Evolutionary conservation across 2,888 invertebrate species (phyloP).

Genomic region (Beris chalybata): DNA sequence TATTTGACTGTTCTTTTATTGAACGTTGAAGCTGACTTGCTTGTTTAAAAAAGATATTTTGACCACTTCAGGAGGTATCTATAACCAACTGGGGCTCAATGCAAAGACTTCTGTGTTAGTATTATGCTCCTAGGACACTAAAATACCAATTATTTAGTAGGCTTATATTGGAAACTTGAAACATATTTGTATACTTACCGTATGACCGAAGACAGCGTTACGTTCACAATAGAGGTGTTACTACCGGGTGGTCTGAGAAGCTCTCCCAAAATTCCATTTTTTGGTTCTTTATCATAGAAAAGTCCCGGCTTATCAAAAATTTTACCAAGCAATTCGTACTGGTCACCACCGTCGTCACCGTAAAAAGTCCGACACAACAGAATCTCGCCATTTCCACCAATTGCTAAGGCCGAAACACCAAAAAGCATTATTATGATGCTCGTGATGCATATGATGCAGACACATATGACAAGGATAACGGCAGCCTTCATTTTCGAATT

Average conservation of each 20-base stretch:
- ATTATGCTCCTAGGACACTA: too few species aligned
- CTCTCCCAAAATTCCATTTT: slow-evolving; percentile 54
- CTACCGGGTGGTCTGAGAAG: slow-evolving; percentile 51
- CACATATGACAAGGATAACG: slow-evolving; percentile 50
- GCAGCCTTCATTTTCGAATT: slow-evolving; percentile 53
- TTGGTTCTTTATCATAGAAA: slow-evolving; percentile 59
- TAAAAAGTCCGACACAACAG: slow-evolving; percentile 74
- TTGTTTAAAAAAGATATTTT: too few species aligned
- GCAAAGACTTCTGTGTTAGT: too few species aligned
- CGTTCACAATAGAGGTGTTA: slow-evolving; percentile 53
- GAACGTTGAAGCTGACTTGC: too few species aligned
- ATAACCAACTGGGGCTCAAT: too few species aligned
- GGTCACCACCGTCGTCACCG: slow-evolving; percentile 53
- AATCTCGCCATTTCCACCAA: slow-evolving; percentile 56
- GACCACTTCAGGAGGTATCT: too few species aligned
- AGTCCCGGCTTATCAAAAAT: slow-evolving; percentile 70
- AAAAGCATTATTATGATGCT: slow-evolving; percentile 52
- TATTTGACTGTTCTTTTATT: too few species aligned
- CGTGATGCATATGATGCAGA: slow-evolving; percentile 50
- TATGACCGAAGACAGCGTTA: slow-evolving; percentile 51
- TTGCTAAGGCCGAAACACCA: slow-evolving; percentile 50
- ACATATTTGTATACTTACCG: slow-evolving; percentile 47
- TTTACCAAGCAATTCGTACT: slow-evolving; percentile 64
- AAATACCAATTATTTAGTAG: too few species aligned
- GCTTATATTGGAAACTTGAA: neutral